A percentile compares a stretch with the other conserved stretches of the same genome.
phyloP scores from a whole-genome alignment of 2,888 invertebrate genomes.

The Pocota personata region DNA sequence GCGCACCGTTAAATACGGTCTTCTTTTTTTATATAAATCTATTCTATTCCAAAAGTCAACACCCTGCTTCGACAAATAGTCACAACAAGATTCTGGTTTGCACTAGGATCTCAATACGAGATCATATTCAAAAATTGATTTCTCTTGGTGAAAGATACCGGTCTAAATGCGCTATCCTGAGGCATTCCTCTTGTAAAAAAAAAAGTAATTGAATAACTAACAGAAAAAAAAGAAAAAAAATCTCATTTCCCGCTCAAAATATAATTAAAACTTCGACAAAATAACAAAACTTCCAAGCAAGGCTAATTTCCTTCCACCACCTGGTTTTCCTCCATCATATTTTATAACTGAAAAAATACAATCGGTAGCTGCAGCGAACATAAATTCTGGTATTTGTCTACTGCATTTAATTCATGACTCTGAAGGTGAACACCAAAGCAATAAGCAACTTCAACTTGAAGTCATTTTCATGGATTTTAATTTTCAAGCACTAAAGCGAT shows the following conservation, averaged over 20 bases:
- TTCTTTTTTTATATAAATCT: too few species aligned
- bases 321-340: neutral
- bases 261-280: slow-evolving; percentile 30
- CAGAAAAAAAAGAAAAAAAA: neutral
- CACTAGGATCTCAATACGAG: neutral
- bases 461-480: slow-evolving; percentile 45
- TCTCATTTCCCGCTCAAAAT: slow-evolving; percentile 15
- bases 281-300: neutral
- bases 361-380: slow-evolving; percentile 41
- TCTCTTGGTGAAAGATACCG: neutral
- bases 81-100: neutral
- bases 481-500: slow-evolving; percentile 6
- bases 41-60: too few species aligned
- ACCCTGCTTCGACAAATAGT: too few species aligned
- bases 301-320: slow-evolving; percentile 5
- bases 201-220: slow-evolving; percentile 13
- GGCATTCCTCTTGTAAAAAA: slow-evolving; percentile 9
- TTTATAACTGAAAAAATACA: neutral
- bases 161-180: neutral
- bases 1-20: too few species aligned
- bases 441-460: slow-evolving; percentile 25
- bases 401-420: slow-evolving; percentile 42
- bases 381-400: slow-evolving; percentile 62
- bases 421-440: slow-evolving; percentile 15
- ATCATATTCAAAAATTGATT: neutral